Base-by-base conservation (phyloP, 2,113 vertebrate species). In the Esox niger region DNA sequence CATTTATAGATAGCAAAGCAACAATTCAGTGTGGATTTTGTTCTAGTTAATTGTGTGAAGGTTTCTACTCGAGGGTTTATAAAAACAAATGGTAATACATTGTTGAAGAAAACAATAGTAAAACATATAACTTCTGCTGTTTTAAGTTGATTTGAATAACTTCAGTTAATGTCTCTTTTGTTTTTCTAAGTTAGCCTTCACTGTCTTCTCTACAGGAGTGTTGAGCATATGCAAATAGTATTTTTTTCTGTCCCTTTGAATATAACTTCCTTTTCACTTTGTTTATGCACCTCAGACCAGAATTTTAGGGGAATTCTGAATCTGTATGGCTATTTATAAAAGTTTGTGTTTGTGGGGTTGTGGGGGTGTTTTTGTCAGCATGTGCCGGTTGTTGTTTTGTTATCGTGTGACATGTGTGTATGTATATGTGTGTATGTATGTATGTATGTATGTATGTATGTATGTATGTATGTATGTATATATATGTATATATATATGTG, bases 221-320 rank as follows among this genome's bases (percentile, higher is more conserved):
- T 29, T 68, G 5, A 56, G 33, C 33, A 77, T 72, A 86, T 86
- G 84, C 78, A 86, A 87, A 88, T 80, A 10, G 61, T 69, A 15
- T 38, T 60, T 74, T 81, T 82, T 78, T 61, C 27, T 73, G 69
- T 79, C 46, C 62, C 49, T 77, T 68, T 79, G 59, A 74, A 62
- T 56, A 61, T 57, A 63, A 82, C 85, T 89, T 89, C 83, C 84
- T 86, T 80, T 74, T 86, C 35, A 71, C 70, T 80, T 70, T 79
- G 76, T 86, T 80, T 79, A 75, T 76, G 69, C 71, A 73, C 56
- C 66, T 76, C 66, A 63, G 70, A 76, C 68, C 62, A 71, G 60
- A 81, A 73, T 76, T 79, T 79, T 83, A 87, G 87, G 88, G 88
- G 88, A 86, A 82, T 88, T 89, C 84, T 85, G 35, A 62, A 64